Percentiles rank a stretch among this genome's conserved stretches.
These are phyloP conservation scores for Acanthopleura granulata DNA, from an alignment of 2,888 invertebrate genomes.

Conservation along the genomic window DNA sequence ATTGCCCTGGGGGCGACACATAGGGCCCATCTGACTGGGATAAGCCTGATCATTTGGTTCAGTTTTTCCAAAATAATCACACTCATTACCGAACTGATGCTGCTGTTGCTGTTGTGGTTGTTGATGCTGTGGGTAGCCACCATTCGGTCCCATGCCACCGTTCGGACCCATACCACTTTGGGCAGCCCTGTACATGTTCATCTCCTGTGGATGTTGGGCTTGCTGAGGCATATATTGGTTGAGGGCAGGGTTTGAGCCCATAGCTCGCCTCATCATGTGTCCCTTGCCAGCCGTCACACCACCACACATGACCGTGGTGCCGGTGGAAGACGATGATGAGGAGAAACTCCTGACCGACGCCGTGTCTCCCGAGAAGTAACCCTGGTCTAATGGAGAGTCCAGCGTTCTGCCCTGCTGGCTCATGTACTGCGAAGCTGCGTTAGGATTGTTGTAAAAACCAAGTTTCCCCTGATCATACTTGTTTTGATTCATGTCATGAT, in stretches of 20 bases:
- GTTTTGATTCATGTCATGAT: not conserved
- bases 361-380: constrained; percentile 61
- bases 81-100: not conserved
- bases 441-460: constrained; percentile 7
- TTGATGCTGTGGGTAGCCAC: not conserved
- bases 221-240: constrained; percentile 17
- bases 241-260: not conserved
- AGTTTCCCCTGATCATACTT: constrained; percentile 15
- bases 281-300: not conserved
- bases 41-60: not conserved
- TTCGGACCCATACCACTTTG: too few relatives aligned
- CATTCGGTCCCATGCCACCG: too few relatives aligned
- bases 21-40: not conserved
- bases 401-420: constrained; percentile 31
- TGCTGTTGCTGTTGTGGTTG: too few relatives aligned
- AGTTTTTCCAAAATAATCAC: not conserved
- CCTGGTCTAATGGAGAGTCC: constrained; percentile 61
- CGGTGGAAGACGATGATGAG: constrained; percentile 34
- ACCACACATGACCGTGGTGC: constrained; percentile 10
- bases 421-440: constrained; percentile 10
- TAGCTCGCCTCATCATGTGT: not conserved
- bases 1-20: not conserved
- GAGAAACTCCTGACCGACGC: constrained; percentile 54
- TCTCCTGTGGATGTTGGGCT: not conserved
- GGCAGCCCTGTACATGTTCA: constrained; percentile 12